phyloP scores from a whole-genome alignment of 2,888 invertebrate species.

The Pandemis heparana region DNA sequence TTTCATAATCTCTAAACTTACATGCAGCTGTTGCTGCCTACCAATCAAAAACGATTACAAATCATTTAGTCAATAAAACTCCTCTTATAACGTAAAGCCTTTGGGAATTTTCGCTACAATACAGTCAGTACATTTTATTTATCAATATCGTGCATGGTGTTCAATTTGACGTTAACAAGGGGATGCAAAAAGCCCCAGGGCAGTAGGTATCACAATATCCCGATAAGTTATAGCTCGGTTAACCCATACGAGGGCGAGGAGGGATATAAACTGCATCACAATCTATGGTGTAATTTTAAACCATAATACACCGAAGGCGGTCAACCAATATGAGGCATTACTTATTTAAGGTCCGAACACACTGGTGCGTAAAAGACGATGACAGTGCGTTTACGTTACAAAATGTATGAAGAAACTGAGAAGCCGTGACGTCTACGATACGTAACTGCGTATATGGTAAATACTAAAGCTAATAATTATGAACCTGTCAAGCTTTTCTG shows the following conservation, averaged over 20 bases:
- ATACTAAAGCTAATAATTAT: too few species aligned
- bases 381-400: too few species aligned
- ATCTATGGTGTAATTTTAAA: constrained; percentile 31
- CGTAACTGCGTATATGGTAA: too few species aligned
- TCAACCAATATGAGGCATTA: constrained; percentile 20
- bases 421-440: too few species aligned
- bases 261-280: constrained; percentile 29
- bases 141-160: constrained; percentile 36
- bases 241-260: constrained; percentile 32
- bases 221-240: constrained; percentile 41
- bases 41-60: background rate
- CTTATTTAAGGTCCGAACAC: background rate
- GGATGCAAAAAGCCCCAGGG: constrained; percentile 40
- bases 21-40: too few species aligned
- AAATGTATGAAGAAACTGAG: too few species aligned
- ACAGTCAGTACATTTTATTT: constrained; percentile 34
- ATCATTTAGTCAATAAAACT: background rate
- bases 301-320: constrained; percentile 32
- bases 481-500: too few species aligned
- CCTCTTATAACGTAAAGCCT: constrained; percentile 19
- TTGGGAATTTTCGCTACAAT: constrained; percentile 8
- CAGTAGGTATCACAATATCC: constrained; percentile 14
- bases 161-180: constrained; percentile 40
- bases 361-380: too few species aligned
- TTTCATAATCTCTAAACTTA: too few species aligned